Conservation (phyloP, 2,888 invertebrate genomes). For the Zygothrica quintamaculata region DNA sequence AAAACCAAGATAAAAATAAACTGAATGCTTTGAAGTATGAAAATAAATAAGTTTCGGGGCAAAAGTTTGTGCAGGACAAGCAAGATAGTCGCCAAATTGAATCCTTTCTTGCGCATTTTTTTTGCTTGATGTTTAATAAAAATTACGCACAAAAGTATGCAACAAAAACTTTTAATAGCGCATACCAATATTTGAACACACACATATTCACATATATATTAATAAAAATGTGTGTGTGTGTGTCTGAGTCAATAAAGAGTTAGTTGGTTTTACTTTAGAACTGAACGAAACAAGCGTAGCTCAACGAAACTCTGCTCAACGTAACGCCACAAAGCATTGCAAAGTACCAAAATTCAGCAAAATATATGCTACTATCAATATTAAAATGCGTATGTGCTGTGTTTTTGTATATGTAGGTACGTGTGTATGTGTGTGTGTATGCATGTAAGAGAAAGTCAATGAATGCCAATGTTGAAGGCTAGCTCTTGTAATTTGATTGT, state of each 20-base stretch:
- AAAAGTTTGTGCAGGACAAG: constrained; percentile 42
- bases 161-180: constrained; percentile 29
- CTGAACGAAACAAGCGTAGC: neutral
- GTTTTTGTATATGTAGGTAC: neutral
- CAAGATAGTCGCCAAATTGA: constrained; percentile 40
- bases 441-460: constrained; percentile 6
- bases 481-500: too few species aligned
- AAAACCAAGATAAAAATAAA: too few species aligned
- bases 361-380: too few species aligned
- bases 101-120: constrained; percentile 24
- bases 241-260: constrained; percentile 10
- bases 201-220: too few species aligned
- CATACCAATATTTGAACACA: too few species aligned
- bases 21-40: constrained; percentile 59
- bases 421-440: constrained; percentile 3
- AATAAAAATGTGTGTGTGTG: neutral
- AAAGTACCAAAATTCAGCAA: too few species aligned
- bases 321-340: neutral
- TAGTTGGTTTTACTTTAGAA: constrained; percentile 11
- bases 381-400: neutral
- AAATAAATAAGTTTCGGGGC: constrained; percentile 63
- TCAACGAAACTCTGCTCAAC: neutral
- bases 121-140: too few species aligned
- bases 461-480: too few species aligned
- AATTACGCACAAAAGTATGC: constrained; percentile 43